Evolutionary conservation across 2,113 vertebrate genomes (phyloP), one percentile per base, ranked within the genome.

Genomic region (Progne subis): DNA sequence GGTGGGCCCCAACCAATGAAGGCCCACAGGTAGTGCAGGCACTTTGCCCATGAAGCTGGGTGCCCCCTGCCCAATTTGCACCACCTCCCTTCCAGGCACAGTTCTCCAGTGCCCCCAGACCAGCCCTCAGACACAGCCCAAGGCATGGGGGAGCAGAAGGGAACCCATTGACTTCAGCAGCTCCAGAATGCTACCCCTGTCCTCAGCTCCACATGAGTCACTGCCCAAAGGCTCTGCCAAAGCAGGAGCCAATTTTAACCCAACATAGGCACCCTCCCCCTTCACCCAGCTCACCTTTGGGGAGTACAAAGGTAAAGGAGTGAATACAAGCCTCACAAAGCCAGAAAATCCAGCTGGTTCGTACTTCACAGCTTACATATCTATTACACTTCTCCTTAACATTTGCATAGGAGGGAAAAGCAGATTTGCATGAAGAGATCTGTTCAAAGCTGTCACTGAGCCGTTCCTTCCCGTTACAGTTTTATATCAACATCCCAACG

Each of bases 351-450:
- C 92, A 93, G 79, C 37, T 86, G 59, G 82, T 83, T 90, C 79
- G 39, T 19, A 16, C 69, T 90, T 77, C 93, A 85, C 55, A 86
- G 79, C 68, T 94, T 80, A 77, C 7, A 4, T 76, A 82, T 57
- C 88, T 90, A 69, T 41, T 80, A 61, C 15, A 26, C 68, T 83
- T 94, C 52, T 84, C 50, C 59, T 69, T 86, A 90, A 74, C 86
- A 92, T 92, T 92, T 90, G 92, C 86, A 92, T 78, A 96, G 86
- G 71, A 83, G 52, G 56, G 31, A 47, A 94, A 88, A 86, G 88
- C 86, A 94, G 91, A 96, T 95, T 90, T 92, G 91, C 92, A 92
- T 78, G 32, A 53, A 90, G 80, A 90, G 86, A 90, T 82, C 75
- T 97, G 67, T 32, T 92, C 71, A 82, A 85, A 96, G 78, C 76